phyloP scores from a whole-genome alignment of 2,797 vertebrate genomes.

The Chaetophractus vellerosus region DNA sequence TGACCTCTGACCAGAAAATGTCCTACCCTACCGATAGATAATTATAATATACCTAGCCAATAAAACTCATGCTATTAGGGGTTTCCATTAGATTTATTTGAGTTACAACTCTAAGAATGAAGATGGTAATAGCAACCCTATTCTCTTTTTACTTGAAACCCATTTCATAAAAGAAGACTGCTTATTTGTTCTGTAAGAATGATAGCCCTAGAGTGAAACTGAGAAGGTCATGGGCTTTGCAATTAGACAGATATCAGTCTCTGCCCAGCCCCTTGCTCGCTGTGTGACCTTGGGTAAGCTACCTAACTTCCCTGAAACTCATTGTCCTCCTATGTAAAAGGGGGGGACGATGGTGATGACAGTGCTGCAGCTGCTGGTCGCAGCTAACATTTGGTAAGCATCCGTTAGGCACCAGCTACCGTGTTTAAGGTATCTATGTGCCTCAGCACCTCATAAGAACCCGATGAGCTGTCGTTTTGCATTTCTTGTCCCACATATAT shows the following conservation, averaged over 20 bases:
- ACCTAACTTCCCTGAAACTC: background rate
- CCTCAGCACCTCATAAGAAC: background rate
- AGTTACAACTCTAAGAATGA: slow-evolving; percentile 31
- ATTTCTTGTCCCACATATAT: background rate
- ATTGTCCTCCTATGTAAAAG: background rate
- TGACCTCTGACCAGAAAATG: slow-evolving; percentile 66
- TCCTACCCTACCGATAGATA: slow-evolving; percentile 44
- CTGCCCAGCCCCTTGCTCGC: background rate
- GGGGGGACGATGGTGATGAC: background rate
- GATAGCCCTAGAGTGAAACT: background rate
- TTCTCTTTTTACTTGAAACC: background rate
- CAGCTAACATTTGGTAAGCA: background rate
- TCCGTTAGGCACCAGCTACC: background rate
- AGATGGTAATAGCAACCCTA: background rate
- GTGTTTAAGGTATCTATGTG: background rate
- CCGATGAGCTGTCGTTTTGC: background rate
- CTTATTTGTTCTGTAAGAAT: background rate
- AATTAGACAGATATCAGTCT: background rate
- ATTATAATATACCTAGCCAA: slow-evolving; percentile 50
- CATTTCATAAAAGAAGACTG: slow-evolving; percentile 10
- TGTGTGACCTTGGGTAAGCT: background rate
- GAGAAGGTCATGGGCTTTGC: slow-evolving; percentile 8
- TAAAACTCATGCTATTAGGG: slow-evolving; percentile 26
- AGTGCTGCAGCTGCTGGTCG: background rate
- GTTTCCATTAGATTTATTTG: slow-evolving; percentile 65